These are phyloP conservation scores for Ascidia mentula DNA, from an alignment of 23 tunicate genomes.

Conservation along the genomic window DNA sequence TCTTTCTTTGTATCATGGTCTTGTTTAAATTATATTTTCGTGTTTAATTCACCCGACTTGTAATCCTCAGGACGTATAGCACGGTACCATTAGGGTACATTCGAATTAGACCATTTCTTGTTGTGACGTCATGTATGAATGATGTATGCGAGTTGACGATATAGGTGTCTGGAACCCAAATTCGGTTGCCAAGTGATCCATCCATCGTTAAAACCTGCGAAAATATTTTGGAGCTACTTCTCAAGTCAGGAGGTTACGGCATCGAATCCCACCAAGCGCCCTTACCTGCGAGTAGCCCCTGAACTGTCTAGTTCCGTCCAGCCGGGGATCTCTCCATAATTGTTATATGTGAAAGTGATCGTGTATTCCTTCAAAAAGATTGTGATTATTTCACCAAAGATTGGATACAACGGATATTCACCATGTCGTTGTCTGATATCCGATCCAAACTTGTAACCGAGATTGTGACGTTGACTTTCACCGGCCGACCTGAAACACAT, in stretches of 20 bases:
- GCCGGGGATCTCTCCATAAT: conserved; percentile 43
- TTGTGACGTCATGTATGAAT: conserved; percentile 77
- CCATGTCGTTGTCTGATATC: conserved; percentile 71
- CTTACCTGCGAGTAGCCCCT: conserved; percentile 23
- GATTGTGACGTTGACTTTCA: conserved; percentile 31
- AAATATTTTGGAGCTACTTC: no score
- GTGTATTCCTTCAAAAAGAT: conserved; percentile 40
- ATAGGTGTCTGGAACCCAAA: conserved; percentile 72
- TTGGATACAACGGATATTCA: no score
- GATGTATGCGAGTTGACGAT: conserved; percentile 59
- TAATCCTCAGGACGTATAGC: conserved; percentile 46
- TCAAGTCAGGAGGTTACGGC: no score
- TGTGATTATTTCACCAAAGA: background rate
- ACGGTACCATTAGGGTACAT: conserved; percentile 55
- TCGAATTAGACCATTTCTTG: conserved; percentile 41
- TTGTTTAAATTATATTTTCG: background rate
- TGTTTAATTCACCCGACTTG: conserved; percentile 49
- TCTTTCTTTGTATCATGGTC: no score
- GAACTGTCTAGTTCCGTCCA: conserved; percentile 19
- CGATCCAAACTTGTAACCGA: conserved; percentile 45
- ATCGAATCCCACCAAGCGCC: no score
- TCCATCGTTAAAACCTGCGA: conserved; percentile 54
- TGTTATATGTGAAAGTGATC: conserved; percentile 51
- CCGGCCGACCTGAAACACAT: conserved; percentile 19
- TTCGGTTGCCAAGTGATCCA: conserved; percentile 34